phyloP scores from a whole-genome alignment of 2,113 vertebrate genomes.

The Panthera tigris region DNA sequence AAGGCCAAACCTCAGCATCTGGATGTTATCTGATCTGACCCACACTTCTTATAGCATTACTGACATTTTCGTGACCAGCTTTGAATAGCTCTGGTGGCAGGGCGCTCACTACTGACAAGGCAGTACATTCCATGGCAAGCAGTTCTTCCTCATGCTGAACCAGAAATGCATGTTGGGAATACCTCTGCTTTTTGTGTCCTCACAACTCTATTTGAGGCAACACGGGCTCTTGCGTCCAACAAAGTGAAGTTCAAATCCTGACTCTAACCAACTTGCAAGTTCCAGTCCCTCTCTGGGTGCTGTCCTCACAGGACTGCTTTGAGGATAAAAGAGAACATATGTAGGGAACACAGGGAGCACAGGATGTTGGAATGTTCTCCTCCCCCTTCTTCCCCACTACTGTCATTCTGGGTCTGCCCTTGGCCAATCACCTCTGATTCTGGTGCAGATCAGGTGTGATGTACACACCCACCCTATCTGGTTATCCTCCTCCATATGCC shows the following conservation, averaged over 20 bases:
- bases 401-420: not conserved
- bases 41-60: not conserved
- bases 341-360: not conserved
- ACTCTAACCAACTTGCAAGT: not conserved
- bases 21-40: slow-evolving; percentile 36
- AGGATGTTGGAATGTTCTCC: not conserved
- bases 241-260: not conserved
- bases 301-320: not conserved
- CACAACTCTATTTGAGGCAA: not conserved
- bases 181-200: not conserved
- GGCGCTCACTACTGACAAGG: not conserved
- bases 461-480: not conserved
- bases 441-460: not conserved
- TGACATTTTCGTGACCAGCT: slow-evolving; percentile 2
- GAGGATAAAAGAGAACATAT: not conserved
- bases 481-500: not conserved
- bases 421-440: not conserved
- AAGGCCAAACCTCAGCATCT: slow-evolving; percentile 59
- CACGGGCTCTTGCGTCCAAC: not conserved
- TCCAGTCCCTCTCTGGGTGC: not conserved
- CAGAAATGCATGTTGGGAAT: not conserved
- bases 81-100: not conserved
- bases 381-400: not conserved
- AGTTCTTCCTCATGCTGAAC: not conserved
- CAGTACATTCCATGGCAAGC: not conserved